These are phyloP conservation scores for Atherinomorus stipes DNA, from an alignment of 2,113 vertebrate genomes.

Conservation along the genomic window DNA sequence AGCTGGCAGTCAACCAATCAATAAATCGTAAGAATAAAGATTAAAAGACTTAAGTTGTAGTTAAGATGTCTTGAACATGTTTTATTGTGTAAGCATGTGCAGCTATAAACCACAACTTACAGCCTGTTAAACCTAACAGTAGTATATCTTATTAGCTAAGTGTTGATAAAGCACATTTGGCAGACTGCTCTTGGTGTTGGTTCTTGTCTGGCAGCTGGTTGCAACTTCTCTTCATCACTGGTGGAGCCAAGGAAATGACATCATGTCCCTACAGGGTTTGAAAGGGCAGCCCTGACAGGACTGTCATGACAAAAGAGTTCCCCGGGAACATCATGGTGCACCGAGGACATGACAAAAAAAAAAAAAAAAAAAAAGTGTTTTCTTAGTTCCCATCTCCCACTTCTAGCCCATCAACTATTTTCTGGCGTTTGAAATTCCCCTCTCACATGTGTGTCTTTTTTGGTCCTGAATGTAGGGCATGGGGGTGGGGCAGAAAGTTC, in stretches of 20 bases:
- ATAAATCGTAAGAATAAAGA: background rate
- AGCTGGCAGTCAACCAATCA: background rate
- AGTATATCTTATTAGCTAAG: conserved; percentile 46
- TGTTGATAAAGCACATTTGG: conserved; percentile 53
- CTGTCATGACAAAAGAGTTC: conserved; percentile 78
- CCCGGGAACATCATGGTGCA: conserved; percentile 64
- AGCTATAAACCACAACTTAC: conserved; percentile 32
- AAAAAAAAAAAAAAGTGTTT: conserved; percentile 43
- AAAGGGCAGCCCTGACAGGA: conserved; percentile 72
- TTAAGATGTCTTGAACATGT: conserved; percentile 1
- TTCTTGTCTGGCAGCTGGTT: conserved; percentile 62
- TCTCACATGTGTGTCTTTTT: conserved; percentile 55
- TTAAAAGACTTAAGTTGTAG: background rate
- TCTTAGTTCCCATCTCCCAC: conserved; percentile 51
- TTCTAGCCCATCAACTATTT: conserved; percentile 63
- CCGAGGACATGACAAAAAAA: conserved; percentile 42
- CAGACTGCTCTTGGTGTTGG: conserved; percentile 24
- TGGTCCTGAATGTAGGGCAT: conserved; percentile 65
- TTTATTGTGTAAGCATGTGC: conserved; percentile 5
- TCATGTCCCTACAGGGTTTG: conserved; percentile 73
- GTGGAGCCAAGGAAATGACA: conserved; percentile 80
- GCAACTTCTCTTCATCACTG: conserved; percentile 64
- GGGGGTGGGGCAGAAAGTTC: conserved; percentile 64
- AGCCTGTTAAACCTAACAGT: conserved; percentile 16
- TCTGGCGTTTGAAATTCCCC: conserved; percentile 67